These are phyloP conservation scores for Hylaeus anthracinus DNA, from an alignment of 1,140 invertebrate species.

Conservation along the genomic window DNA sequence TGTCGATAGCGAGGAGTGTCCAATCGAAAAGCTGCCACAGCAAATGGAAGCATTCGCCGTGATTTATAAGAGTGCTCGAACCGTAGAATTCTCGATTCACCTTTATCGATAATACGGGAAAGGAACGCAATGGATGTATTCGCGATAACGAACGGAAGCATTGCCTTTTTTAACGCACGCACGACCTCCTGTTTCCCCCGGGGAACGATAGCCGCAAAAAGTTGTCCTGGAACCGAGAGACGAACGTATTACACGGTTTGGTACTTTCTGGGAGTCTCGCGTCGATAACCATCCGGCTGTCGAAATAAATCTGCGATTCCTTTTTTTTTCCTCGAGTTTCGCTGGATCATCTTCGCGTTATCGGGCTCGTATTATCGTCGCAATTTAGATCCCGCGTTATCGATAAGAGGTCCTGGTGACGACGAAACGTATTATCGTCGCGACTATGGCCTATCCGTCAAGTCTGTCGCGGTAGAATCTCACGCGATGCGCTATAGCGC, in stretches of 20 bases:
- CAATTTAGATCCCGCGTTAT: conserved; percentile 48
- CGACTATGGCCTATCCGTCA: conserved; percentile 46
- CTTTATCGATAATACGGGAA: neutral
- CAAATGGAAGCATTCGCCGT: neutral
- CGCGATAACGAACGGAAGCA: neutral
- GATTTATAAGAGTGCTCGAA: neutral
- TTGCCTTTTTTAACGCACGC: neutral
- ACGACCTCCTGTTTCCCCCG: neutral
- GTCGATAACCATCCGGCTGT: conserved; percentile 23
- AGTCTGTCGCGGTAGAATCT: conserved; percentile 34
- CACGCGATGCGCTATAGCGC: conserved; percentile 16
- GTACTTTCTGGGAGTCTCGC: neutral
- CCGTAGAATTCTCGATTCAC: neutral
- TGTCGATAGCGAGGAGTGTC: no score
- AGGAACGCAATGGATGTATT: no score
- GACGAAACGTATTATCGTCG: conserved; percentile 25
- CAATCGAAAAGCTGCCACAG: neutral
- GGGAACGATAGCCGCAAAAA: conserved; percentile 3
- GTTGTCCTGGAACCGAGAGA: neutral
- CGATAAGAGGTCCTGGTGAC: conserved; percentile 23
- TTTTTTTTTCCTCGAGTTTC: conserved; percentile 2
- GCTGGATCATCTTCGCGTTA: neutral
- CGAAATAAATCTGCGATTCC: conserved; percentile 40
- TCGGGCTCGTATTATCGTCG: conserved; percentile 28
- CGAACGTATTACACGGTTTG: neutral